These are phyloP conservation scores for Neoaliturus tenellus DNA, from an alignment of 2,888 invertebrate genomes.

Conservation along the genomic window DNA sequence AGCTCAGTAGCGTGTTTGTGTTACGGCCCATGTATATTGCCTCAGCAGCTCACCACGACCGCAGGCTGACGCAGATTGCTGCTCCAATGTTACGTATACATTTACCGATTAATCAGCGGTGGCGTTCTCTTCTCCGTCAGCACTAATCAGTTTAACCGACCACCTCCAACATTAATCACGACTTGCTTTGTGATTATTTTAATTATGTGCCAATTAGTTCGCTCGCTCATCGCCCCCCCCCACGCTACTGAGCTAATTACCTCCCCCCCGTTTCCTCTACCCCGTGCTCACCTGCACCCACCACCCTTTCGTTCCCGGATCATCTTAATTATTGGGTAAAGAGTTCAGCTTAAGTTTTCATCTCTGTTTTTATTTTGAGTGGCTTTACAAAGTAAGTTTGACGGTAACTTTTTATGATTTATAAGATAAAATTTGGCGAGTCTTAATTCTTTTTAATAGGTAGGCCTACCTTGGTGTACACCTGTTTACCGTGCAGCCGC, in stretches of 20 bases:
- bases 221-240: conserved; percentile 45
- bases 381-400: too few relatives aligned
- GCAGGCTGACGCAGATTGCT: not conserved
- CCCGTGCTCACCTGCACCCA: conserved; percentile 20
- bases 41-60: too few relatives aligned
- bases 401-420: too few relatives aligned
- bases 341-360: not conserved
- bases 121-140: not conserved
- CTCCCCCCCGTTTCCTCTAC: not conserved
- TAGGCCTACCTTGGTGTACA: too few relatives aligned
- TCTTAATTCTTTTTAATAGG: too few relatives aligned
- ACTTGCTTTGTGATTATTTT: conserved; percentile 56
- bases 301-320: not conserved
- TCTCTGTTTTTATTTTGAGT: not conserved
- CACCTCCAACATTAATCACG: conserved; percentile 40
- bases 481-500: too few relatives aligned
- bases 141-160: conserved; percentile 47
- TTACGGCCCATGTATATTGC: too few relatives aligned
- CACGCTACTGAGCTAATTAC: too few relatives aligned
- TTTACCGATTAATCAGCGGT: conserved; percentile 33
- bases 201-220: conserved; percentile 55
- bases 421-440: too few relatives aligned
- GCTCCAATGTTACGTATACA: conserved; percentile 19
- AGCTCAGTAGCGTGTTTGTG: too few relatives aligned
- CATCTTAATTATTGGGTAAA: not conserved